A percentile compares a stretch with the other conserved stretches of the same genome.
These are phyloP conservation scores for Felis chaus DNA, from an alignment of 2,113 vertebrate species.

Conservation along the genomic window DNA sequence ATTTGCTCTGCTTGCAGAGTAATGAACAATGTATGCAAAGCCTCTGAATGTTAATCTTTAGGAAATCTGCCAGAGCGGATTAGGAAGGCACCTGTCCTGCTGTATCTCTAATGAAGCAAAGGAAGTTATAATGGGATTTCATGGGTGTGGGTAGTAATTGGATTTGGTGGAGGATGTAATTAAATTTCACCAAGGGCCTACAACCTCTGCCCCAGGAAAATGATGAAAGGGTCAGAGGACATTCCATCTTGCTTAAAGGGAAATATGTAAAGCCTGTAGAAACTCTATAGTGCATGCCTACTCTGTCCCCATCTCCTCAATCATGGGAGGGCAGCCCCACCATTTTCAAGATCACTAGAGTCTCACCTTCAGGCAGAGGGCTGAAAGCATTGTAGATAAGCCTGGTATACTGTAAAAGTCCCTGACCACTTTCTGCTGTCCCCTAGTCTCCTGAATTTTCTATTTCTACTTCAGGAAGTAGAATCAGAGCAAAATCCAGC, in stretches of 20 bases:
- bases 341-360: fast-evolving
- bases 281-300: neutral
- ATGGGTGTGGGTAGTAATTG: slow-evolving; percentile 57
- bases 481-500: neutral
- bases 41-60: neutral
- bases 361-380: neutral
- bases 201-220: slow-evolving; percentile 53
- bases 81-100: neutral
- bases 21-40: neutral
- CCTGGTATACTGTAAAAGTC: neutral
- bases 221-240: slow-evolving; percentile 52
- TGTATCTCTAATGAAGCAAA: slow-evolving; percentile 55
- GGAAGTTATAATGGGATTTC: slow-evolving; percentile 68
- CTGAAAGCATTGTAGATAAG: neutral
- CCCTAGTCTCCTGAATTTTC: neutral
- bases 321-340: neutral
- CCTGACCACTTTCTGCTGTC: neutral
- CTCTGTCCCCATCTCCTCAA: neutral
- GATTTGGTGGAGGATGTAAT: slow-evolving; percentile 70
- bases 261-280: neutral
- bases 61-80: slow-evolving; percentile 45
- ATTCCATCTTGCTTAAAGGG: neutral
- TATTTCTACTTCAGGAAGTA: neutral
- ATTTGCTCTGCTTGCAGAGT: neutral
- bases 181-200: slow-evolving; percentile 67